These are phyloP conservation scores for Melanotus villosus DNA, from an alignment of 2,888 invertebrate species.

Conservation along the genomic window DNA sequence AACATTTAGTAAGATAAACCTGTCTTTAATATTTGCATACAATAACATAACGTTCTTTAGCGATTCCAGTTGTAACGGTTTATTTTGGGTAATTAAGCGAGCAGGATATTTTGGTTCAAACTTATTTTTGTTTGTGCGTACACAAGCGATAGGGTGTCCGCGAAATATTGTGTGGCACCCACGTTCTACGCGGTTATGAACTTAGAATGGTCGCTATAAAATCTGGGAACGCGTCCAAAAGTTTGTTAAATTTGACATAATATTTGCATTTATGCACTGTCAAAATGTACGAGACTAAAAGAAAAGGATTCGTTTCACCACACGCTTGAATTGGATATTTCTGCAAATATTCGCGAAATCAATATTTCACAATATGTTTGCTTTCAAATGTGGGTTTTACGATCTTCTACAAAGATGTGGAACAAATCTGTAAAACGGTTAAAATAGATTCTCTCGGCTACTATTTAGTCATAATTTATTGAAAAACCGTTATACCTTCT, in stretches of 20 bases:
- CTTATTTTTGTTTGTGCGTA: neutral
- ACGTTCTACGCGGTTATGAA: conserved; percentile 13
- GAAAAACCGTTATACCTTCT: neutral
- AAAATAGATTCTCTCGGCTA: neutral
- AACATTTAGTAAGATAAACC: no score
- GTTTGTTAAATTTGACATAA: conserved; percentile 15
- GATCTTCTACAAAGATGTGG: no score
- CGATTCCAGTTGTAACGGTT: no score
- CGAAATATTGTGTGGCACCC: conserved; percentile 7
- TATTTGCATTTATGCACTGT: conserved; percentile 8
- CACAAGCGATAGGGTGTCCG: conserved; percentile 3
- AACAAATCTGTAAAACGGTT: neutral
- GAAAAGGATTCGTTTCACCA: no score
- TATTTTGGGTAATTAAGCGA: neutral
- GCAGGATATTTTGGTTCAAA: neutral
- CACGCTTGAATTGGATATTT: no score
- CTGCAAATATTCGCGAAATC: no score
- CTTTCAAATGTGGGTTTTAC: no score
- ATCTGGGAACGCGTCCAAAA: conserved; percentile 9
- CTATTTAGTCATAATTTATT: neutral
- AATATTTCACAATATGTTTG: no score
- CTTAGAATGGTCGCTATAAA: neutral
- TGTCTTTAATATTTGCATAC: no score
- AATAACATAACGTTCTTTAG: no score
- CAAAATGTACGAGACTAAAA: neutral